Evolutionary conservation across 2,797 vertebrate genomes (phyloP).

Genomic region (Echeneis naucrates): DNA sequence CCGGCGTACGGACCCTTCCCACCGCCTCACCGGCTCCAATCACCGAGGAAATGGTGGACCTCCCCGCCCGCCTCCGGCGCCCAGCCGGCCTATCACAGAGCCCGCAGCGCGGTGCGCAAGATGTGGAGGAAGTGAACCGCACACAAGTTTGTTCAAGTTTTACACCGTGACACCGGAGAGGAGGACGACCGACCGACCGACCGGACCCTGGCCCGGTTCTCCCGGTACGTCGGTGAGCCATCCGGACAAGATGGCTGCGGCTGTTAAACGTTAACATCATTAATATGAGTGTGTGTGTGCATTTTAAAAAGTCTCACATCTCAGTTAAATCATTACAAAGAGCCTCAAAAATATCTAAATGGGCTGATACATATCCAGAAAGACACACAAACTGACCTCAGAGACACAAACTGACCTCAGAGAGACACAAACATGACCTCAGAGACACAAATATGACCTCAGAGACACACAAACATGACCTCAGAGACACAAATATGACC

Average conservation of each 20-base stretch:
- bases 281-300: not conserved
- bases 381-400: not conserved
- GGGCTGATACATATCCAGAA: too few species aligned
- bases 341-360: not conserved
- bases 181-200: not conserved
- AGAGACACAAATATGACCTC: not conserved
- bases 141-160: slow-evolving; percentile 69
- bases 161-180: not conserved
- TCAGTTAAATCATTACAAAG: not conserved
- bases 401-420: not conserved
- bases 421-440: not conserved
- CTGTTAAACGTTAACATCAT: too few species aligned
- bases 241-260: too few species aligned
- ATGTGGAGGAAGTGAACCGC: slow-evolving; percentile 78
- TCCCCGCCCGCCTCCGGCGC: slow-evolving; percentile 24
- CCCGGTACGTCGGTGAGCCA: not conserved
- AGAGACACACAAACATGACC: not conserved
- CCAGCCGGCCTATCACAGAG: slow-evolving; percentile 49
- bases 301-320: too few species aligned
- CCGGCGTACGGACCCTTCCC: slow-evolving; percentile 76
- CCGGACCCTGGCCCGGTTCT: not conserved
- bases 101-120: slow-evolving; percentile 62
- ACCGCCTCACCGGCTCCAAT: slow-evolving; percentile 72
- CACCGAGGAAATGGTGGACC: slow-evolving; percentile 14
- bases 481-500: too few species aligned